Conservation (phyloP, 2,113 vertebrate genomes). For the Chrysochloris asiatica region DNA sequence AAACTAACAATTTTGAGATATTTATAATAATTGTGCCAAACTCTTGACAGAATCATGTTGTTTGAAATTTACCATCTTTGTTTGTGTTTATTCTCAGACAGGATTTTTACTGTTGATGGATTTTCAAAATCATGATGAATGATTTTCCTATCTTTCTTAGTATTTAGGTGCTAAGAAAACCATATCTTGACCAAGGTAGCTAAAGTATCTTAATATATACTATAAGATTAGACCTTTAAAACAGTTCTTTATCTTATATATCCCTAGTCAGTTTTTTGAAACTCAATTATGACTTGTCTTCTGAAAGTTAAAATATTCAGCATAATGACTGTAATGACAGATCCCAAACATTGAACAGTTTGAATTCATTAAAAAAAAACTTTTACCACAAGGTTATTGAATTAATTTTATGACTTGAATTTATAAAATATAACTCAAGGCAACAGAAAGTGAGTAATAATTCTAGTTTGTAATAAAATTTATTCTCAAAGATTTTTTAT, state of each 20-base stretch:
- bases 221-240: constrained; percentile 12
- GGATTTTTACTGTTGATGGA: constrained; percentile 36
- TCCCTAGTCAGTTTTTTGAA: constrained; percentile 50
- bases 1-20: constrained; percentile 64
- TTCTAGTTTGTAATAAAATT: constrained; percentile 7
- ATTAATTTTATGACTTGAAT: constrained; percentile 45
- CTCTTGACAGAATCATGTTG: constrained; percentile 52
- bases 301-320: constrained; percentile 57
- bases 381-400: constrained; percentile 12
- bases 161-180: constrained; percentile 76
- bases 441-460: background rate
- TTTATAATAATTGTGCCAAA: constrained; percentile 61
- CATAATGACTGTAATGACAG: constrained; percentile 63
- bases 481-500: background rate
- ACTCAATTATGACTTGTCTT: constrained; percentile 47
- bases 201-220: constrained; percentile 59
- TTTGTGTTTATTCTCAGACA: constrained; percentile 53
- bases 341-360: constrained; percentile 54
- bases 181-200: constrained; percentile 74
- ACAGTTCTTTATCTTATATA: constrained; percentile 43
- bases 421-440: constrained; percentile 14
- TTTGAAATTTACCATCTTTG: constrained; percentile 45
- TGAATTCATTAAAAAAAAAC: background rate
- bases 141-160: constrained; percentile 58
- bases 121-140: constrained; percentile 55